Conservation (phyloP, 2,113 vertebrate genomes). For the Thunnus thynnus region DNA sequence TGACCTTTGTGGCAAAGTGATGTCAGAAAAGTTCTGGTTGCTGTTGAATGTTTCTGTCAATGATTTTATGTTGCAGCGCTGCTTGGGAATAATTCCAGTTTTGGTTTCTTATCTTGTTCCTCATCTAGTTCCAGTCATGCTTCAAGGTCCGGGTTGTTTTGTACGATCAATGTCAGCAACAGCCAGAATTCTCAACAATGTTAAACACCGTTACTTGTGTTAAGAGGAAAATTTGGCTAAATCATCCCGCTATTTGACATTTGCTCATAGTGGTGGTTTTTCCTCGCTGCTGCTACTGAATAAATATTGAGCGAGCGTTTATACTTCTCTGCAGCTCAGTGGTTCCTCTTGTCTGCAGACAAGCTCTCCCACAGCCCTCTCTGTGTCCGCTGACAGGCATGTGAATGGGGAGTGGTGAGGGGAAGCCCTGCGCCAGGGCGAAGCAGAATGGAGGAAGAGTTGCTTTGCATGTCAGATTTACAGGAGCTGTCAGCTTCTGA, state of each 20-base stretch:
- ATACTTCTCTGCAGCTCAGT: conserved; percentile 21
- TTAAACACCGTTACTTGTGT: background rate
- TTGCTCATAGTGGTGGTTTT: background rate
- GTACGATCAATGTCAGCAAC: background rate
- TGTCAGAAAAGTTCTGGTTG: background rate
- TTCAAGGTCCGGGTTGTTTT: background rate
- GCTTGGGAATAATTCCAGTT: background rate
- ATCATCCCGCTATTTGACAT: background rate
- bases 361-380: conserved; percentile 36
- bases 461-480: conserved; percentile 50
- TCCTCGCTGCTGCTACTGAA: background rate
- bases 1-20: too few relatives aligned
- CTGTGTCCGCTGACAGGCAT: conserved; percentile 44
- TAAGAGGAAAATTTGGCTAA: too few relatives aligned
- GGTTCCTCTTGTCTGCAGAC: conserved; percentile 37
- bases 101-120: background rate
- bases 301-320: conserved; percentile 4
- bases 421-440: conserved; percentile 49
- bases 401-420: conserved; percentile 29
- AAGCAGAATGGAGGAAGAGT: conserved; percentile 22
- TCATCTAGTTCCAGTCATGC: background rate
- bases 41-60: background rate
- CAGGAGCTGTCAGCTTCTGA: conserved; percentile 48
- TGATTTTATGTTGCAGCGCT: background rate
- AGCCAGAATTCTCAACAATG: background rate